Evolutionary conservation across 2,797 vertebrate species (phyloP).

Genomic region (Petrocephalus sullivani): DNA sequence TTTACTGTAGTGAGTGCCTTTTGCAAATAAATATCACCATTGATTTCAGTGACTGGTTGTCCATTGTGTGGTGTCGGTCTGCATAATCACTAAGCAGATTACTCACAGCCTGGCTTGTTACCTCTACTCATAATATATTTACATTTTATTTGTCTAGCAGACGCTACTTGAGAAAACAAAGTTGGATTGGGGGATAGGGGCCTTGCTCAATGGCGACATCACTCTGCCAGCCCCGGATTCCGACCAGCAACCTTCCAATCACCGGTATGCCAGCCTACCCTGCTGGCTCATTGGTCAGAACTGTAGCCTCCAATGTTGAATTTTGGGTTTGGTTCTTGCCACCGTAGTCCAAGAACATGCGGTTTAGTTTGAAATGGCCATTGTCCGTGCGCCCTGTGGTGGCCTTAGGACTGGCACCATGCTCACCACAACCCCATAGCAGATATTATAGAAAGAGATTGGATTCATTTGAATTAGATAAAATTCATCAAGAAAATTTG

Average conservation of each 20-base stretch:
- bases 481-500: background rate
- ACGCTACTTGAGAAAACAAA: background rate
- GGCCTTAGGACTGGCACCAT: background rate
- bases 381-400: background rate
- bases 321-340: background rate
- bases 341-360: background rate
- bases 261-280: background rate
- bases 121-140: background rate
- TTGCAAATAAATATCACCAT: constrained; percentile 57
- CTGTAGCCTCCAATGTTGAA: background rate
- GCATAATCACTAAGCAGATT: background rate
- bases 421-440: background rate
- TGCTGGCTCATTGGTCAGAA: background rate
- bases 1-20: constrained; percentile 67
- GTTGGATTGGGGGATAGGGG: background rate
- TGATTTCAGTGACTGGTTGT: background rate
- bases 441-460: background rate
- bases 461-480: background rate
- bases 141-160: background rate
- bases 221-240: background rate
- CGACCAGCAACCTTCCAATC: background rate
- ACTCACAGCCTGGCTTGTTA: background rate
- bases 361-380: background rate
- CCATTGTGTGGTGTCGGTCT: background rate
- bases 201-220: background rate